Evolutionary conservation across 2,113 vertebrate species (phyloP).

Genomic region (Charadrius vociferus): DNA sequence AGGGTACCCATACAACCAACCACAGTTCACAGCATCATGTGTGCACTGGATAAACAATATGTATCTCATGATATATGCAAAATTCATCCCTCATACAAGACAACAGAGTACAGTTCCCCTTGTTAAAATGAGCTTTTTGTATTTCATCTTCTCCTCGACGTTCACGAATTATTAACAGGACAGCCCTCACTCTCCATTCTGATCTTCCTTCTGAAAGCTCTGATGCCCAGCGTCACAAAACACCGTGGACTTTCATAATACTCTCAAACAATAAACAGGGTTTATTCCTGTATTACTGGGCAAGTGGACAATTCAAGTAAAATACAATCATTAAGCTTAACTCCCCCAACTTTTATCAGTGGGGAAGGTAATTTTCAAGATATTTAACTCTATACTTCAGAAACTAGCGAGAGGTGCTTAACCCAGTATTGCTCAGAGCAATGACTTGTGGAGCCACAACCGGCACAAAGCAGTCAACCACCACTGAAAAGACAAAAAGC

Average conservation of each 20-base stretch:
- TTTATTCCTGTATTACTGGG: background rate
- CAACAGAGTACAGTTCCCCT: background rate
- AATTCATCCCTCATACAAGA: rapidly evolving
- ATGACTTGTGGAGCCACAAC: background rate
- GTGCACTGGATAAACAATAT: background rate
- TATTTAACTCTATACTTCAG: background rate
- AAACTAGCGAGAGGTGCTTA: background rate
- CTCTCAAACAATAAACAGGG: background rate
- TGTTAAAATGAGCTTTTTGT: background rate
- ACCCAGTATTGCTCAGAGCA: background rate
- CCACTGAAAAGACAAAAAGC: background rate
- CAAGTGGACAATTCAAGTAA: background rate
- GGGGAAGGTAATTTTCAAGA: background rate
- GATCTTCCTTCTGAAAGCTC: background rate
- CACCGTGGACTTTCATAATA: background rate
- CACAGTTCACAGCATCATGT: rapidly evolving
- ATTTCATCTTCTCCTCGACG: background rate
- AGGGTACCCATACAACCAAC: background rate
- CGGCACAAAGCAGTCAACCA: background rate
- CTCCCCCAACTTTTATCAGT: background rate
- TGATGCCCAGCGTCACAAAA: background rate
- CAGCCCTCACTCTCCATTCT: background rate
- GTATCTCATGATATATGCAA: rapidly evolving
- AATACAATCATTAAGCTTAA: background rate
- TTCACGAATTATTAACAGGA: background rate